phyloP scores from a whole-genome alignment of 2,113 vertebrate species.

The Clinocottus analis region DNA sequence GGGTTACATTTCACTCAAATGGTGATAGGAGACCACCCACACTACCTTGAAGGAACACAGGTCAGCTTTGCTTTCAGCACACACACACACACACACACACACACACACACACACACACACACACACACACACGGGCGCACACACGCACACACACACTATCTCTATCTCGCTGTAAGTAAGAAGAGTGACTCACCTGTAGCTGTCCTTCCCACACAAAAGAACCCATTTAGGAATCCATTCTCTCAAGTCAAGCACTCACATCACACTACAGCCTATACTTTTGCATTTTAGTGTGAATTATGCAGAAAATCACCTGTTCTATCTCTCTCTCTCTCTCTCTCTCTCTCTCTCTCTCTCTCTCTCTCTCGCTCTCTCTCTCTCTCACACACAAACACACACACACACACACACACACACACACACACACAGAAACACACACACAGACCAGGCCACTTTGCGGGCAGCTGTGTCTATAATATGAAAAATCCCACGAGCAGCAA shows the following conservation, averaged over 20 bases:
- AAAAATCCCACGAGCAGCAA: neutral
- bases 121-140: slow-evolving; percentile 33
- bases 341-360: too few species aligned
- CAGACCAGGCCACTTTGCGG: neutral
- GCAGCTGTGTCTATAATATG: neutral
- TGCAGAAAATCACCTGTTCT: slow-evolving; percentile 17
- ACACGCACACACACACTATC: slow-evolving; percentile 40
- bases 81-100: slow-evolving; percentile 31
- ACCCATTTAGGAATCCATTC: slow-evolving; percentile 62
- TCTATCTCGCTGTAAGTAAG: slow-evolving; percentile 49
- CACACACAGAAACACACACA: too few species aligned
- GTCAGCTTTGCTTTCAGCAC: slow-evolving; percentile 64
- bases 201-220: slow-evolving; percentile 65
- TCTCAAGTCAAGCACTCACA: slow-evolving; percentile 54
- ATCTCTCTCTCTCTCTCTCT: neutral
- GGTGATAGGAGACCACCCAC: slow-evolving; percentile 76
- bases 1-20: slow-evolving; percentile 75
- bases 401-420: too few species aligned
- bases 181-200: slow-evolving; percentile 77
- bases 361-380: too few species aligned
- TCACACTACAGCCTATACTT: slow-evolving; percentile 27
- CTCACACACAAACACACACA: too few species aligned
- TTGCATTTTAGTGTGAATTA: slow-evolving; percentile 33
- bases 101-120: slow-evolving; percentile 39
- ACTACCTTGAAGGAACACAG: slow-evolving; percentile 76